These are phyloP conservation scores for Idaea biselata DNA, from an alignment of 2,888 invertebrate genomes.

Conservation along the genomic window DNA sequence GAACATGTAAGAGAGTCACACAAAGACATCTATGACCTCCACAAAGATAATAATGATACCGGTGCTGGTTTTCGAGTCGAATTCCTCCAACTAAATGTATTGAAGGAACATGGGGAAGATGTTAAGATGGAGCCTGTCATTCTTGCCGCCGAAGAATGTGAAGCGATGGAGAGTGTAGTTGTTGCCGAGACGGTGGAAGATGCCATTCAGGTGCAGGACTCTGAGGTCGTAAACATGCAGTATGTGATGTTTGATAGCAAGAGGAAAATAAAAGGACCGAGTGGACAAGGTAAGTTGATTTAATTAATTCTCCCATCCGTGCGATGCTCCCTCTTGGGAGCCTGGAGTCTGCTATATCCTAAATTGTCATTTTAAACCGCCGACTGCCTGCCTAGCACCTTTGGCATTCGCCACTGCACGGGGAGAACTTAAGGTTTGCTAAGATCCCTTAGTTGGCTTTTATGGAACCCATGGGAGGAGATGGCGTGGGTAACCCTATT, in stretches of 20 bases:
- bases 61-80: slow-evolving; percentile 68
- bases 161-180: slow-evolving; percentile 30
- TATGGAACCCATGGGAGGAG: too few relatives aligned
- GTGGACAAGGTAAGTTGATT: slow-evolving; percentile 13
- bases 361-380: too few relatives aligned
- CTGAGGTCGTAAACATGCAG: slow-evolving; percentile 43
- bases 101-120: slow-evolving; percentile 54
- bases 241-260: slow-evolving; percentile 49
- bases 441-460: too few relatives aligned
- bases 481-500: too few relatives aligned
- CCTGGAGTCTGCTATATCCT: too few relatives aligned
- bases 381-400: too few relatives aligned
- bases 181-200: slow-evolving; percentile 6
- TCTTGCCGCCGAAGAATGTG: slow-evolving; percentile 56
- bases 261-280: slow-evolving; percentile 32
- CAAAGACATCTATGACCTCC: slow-evolving; percentile 61
- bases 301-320: not conserved
- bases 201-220: slow-evolving; percentile 19
- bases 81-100: slow-evolving; percentile 59
- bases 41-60: slow-evolving; percentile 61
- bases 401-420: too few relatives aligned
- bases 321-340: too few relatives aligned
- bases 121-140: slow-evolving; percentile 49
- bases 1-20: slow-evolving; percentile 54
- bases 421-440: too few relatives aligned